Evolutionary conservation across 2,888 invertebrate species (phyloP).

Genomic region (Sialis fuliginosa): DNA sequence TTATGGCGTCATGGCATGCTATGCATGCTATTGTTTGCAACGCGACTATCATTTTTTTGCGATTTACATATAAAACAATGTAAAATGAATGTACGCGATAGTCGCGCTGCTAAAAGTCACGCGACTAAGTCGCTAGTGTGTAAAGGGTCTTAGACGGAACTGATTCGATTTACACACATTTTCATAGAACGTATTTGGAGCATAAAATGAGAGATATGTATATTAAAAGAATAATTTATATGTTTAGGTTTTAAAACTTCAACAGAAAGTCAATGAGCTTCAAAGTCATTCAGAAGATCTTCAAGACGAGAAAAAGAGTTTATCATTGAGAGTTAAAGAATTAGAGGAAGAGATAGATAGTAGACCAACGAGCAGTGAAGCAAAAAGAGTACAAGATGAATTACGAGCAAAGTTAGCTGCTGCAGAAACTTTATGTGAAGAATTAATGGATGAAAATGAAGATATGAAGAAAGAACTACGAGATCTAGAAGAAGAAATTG

Average conservation of each 20-base stretch:
- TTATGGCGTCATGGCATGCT: too few species aligned
- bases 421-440: slow-evolving; percentile 82
- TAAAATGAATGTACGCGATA: too few species aligned
- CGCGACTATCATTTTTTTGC: too few species aligned
- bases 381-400: slow-evolving; percentile 46
- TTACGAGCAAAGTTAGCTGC: slow-evolving; percentile 69
- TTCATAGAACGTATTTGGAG: too few species aligned
- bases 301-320: slow-evolving; percentile 59
- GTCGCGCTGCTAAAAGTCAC: too few species aligned
- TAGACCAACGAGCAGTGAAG: slow-evolving; percentile 34
- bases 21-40: too few species aligned
- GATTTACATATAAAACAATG: too few species aligned
- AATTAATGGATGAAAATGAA: slow-evolving; percentile 90
- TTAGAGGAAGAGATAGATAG: slow-evolving; percentile 48
- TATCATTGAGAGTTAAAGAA: slow-evolving; percentile 53
- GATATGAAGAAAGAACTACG: slow-evolving; percentile 83
- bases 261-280: slow-evolving; percentile 74
- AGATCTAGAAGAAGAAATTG: slow-evolving; percentile 92
- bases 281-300: slow-evolving; percentile 64
- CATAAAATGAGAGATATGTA: background rate
- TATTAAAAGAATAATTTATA: slow-evolving; percentile 7
- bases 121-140: too few species aligned
- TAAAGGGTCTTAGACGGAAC: too few species aligned
- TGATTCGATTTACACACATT: too few species aligned
- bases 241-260: slow-evolving; percentile 47